Evolutionary conservation across 2,888 invertebrate species (phyloP).

Genomic region (Philereme transversata): DNA sequence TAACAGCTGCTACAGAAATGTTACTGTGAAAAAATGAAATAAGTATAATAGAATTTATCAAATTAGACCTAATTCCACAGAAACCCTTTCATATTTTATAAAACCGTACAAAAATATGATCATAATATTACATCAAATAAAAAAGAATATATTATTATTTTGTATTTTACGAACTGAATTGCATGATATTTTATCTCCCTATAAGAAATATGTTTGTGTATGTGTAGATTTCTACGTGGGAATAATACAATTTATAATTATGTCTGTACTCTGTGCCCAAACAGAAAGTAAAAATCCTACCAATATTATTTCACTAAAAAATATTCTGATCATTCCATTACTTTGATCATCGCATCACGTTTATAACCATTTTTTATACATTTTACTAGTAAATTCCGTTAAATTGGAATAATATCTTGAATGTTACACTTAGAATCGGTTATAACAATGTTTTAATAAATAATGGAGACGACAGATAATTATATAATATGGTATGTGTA

Average conservation of each 20-base stretch:
- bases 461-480: background rate
- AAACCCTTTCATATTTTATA: background rate
- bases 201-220: constrained; percentile 21
- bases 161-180: constrained; percentile 6
- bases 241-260: constrained; percentile 44
- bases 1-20: constrained; percentile 30
- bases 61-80: constrained; percentile 4
- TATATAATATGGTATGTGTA: constrained; percentile 8
- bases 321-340: constrained; percentile 62
- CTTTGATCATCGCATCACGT: constrained; percentile 39
- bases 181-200: constrained; percentile 11
- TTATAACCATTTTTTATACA: background rate
- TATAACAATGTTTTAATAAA: background rate
- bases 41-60: constrained; percentile 5
- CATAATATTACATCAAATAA: background rate
- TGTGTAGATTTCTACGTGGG: constrained; percentile 48
- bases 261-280: constrained; percentile 11
- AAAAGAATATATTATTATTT: background rate
- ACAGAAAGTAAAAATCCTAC: constrained; percentile 25
- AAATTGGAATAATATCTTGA: background rate
- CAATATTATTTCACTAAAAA: constrained; percentile 41
- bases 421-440: background rate
- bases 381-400: background rate
- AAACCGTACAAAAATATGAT: background rate
- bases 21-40: constrained; percentile 3